phyloP scores from a whole-genome alignment of 2,888 invertebrate species.

The Anarsia innoxiella region DNA sequence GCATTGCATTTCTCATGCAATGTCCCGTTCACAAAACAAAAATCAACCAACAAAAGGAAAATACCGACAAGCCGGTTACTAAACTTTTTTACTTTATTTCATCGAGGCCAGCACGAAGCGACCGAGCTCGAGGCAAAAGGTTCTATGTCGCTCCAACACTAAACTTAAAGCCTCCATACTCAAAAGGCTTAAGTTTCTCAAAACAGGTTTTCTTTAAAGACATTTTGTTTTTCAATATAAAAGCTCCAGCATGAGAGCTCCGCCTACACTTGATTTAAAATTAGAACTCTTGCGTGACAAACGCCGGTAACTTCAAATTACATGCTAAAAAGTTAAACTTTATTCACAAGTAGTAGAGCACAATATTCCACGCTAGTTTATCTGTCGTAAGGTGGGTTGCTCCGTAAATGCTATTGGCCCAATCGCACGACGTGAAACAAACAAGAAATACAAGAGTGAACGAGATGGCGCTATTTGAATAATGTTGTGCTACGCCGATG shows the following conservation, averaged over 20 bases:
- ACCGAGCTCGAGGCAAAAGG: constrained; percentile 39
- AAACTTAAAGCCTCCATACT: constrained; percentile 61
- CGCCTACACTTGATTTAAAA: constrained; percentile 76
- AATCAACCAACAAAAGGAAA: constrained; percentile 69
- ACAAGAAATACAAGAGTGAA: constrained; percentile 64
- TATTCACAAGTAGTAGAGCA: constrained; percentile 65
- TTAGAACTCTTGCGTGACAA: constrained; percentile 75
- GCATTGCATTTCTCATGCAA: constrained; percentile 72
- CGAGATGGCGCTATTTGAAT: constrained; percentile 49
- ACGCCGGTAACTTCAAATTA: constrained; percentile 70
- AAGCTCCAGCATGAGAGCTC: constrained; percentile 67
- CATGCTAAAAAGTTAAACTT: constrained; percentile 72
- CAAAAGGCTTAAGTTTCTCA: constrained; percentile 73
- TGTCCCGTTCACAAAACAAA: constrained; percentile 70
- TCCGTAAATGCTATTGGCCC: constrained; percentile 72
- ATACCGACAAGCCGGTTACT: constrained; percentile 72
- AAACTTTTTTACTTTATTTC: constrained; percentile 73
- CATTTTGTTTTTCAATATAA: constrained; percentile 72
- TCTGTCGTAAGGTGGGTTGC: constrained; percentile 70
- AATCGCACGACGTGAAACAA: constrained; percentile 68
- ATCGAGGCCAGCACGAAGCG: constrained; percentile 39
- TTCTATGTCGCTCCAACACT: constrained; percentile 52
- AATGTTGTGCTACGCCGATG: constrained; percentile 20
- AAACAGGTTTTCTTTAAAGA: constrained; percentile 72
- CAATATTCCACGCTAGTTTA: constrained; percentile 65